Conservation (phyloP, 37 sponge, comb jelly and placozoan species). For the Chondrilla cf. caribensis region DNA sequence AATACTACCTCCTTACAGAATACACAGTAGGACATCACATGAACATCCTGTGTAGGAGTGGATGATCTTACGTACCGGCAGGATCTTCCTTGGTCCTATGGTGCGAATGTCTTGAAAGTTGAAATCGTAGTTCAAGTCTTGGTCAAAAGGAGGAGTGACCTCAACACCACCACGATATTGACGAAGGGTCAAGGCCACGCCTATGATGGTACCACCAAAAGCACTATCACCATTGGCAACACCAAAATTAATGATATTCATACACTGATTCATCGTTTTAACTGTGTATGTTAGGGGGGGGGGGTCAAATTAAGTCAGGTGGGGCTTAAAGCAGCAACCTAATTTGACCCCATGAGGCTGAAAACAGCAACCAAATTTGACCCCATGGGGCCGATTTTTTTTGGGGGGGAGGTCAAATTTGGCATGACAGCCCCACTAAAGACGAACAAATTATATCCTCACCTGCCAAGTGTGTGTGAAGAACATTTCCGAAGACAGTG, state of each 20-base stretch:
- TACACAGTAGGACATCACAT: too few species aligned
- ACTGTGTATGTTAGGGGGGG: too few species aligned
- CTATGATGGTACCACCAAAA: neutral
- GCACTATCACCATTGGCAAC: neutral
- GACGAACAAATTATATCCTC: too few species aligned
- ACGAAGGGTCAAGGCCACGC: neutral
- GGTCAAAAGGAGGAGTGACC: conserved; percentile 45
- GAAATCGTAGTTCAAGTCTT: conserved; percentile 62
- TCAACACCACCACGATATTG: neutral
- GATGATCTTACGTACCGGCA: conserved; percentile 21
- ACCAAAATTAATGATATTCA: neutral
- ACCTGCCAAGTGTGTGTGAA: conserved; percentile 34
- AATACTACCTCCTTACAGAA: too few species aligned
- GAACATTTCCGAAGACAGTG: conserved; percentile 26
- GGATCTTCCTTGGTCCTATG: conserved; percentile 22
- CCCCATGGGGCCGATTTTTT: too few species aligned
- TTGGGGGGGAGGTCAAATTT: too few species aligned
- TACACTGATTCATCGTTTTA: neutral
- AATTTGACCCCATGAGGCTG: too few species aligned
- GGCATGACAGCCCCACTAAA: too few species aligned
- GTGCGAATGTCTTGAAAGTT: conserved; percentile 50
- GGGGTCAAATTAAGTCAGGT: too few species aligned
- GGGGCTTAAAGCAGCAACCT: too few species aligned
- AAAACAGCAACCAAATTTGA: too few species aligned
- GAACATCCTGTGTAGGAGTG: too few species aligned